A percentile compares a stretch with the other conserved stretches of the same genome.
Conservation (phyloP, 2,888 invertebrate species). For the Xanthia icteritia region DNA sequence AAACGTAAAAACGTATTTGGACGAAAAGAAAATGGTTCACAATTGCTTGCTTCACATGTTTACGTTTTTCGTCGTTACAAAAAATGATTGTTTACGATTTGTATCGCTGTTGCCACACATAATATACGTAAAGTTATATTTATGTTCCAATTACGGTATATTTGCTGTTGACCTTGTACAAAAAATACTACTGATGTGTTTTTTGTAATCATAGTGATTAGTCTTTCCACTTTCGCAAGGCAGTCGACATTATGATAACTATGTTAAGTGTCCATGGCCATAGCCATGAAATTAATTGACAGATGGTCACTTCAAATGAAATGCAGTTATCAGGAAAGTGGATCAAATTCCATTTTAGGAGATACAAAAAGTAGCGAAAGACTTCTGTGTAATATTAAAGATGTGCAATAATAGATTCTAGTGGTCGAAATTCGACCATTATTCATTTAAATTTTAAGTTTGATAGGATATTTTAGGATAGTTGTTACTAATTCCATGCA, state of each 20-base stretch:
- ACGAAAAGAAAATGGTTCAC: constrained; percentile 26
- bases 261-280: neutral
- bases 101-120: constrained; percentile 40
- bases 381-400: neutral
- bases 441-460: no score
- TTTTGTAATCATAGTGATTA: constrained; percentile 28
- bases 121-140: constrained; percentile 45
- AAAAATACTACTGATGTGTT: constrained; percentile 20
- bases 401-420: constrained; percentile 11
- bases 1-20: constrained; percentile 4
- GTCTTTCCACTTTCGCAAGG: constrained; percentile 27
- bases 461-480: no score
- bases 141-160: constrained; percentile 51
- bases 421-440: no score
- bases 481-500: no score
- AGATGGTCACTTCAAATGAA: neutral
- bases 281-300: neutral
- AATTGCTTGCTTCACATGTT: constrained; percentile 33
- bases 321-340: neutral
- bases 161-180: constrained; percentile 58
- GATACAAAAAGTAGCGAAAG: neutral
- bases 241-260: neutral
- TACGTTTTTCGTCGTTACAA: constrained; percentile 21
- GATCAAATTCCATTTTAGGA: neutral
- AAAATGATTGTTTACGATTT: constrained; percentile 49